A percentile compares a stretch with the other conserved stretches of the same genome.
Conservation (phyloP, 1,140 invertebrate species). For the Bombus ignitus region DNA sequence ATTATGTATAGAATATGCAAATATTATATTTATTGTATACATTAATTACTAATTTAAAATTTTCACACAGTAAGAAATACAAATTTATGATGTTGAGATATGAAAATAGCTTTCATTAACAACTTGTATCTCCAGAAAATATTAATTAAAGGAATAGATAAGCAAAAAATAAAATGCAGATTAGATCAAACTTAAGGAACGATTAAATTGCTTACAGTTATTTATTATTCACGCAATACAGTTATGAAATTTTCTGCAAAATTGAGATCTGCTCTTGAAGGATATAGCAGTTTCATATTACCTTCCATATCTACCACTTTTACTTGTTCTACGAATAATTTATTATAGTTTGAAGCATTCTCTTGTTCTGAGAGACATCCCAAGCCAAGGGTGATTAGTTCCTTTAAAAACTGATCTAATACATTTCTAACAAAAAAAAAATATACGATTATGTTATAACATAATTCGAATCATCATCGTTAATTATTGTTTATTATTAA, state of each 20-base stretch:
- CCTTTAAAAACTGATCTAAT: slow-evolving; percentile 86
- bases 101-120: neutral
- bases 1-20: slow-evolving; percentile 11
- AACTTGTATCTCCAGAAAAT: neutral
- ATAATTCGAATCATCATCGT: neutral
- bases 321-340: slow-evolving; percentile 86
- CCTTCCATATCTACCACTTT: slow-evolving; percentile 88
- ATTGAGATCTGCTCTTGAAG: slow-evolving; percentile 88
- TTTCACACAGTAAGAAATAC: neutral
- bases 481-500: neutral
- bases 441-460: neutral
- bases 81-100: neutral
- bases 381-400: slow-evolving; percentile 84
- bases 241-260: slow-evolving; percentile 81
- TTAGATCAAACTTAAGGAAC: slow-evolving; percentile 3
- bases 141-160: slow-evolving; percentile 14
- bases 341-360: slow-evolving; percentile 63
- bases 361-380: slow-evolving; percentile 72
- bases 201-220: slow-evolving; percentile 10
- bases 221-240: slow-evolving; percentile 72
- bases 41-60: neutral
- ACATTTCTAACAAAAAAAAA: slow-evolving; percentile 80
- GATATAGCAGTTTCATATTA: slow-evolving; percentile 89
- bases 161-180: neutral
- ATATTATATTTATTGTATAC: neutral